phyloP scores from a whole-genome alignment of 1,140 invertebrate species.

The Chrysopa pallens region DNA sequence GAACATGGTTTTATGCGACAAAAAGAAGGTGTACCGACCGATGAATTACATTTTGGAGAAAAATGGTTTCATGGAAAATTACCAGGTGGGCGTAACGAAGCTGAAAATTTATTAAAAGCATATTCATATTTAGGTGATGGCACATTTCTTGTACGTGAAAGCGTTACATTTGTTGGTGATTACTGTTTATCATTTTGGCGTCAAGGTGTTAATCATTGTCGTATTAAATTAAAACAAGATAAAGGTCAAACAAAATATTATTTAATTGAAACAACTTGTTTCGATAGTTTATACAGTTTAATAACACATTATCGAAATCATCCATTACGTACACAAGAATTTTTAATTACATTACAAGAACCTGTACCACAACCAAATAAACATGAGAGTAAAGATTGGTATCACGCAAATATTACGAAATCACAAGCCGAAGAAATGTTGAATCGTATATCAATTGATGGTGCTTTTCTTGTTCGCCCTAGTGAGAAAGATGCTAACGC shows the following conservation, averaged over 20 bases:
- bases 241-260: constrained; percentile 79
- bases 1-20: constrained; percentile 11
- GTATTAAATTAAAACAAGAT: constrained; percentile 80
- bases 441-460: constrained; percentile 62
- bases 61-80: constrained; percentile 91
- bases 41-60: constrained; percentile 87
- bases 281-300: constrained; percentile 83
- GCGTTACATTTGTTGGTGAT: constrained; percentile 91
- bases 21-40: constrained; percentile 33
- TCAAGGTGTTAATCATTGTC: constrained; percentile 79
- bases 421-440: constrained; percentile 74
- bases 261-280: constrained; percentile 73
- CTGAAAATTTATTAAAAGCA: constrained; percentile 46
- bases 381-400: constrained; percentile 91
- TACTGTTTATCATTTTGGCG: constrained; percentile 92
- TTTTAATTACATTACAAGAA: constrained; percentile 70
- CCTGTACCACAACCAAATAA: constrained; percentile 90
- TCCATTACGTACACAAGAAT: constrained; percentile 74
- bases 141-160: constrained; percentile 86
- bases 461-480: constrained; percentile 80
- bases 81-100: constrained; percentile 49
- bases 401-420: constrained; percentile 61
- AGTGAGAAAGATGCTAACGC: constrained; percentile 68
- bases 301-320: constrained; percentile 81
- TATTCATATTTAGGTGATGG: constrained; percentile 84